Evolutionary conservation across 2,113 vertebrate species (phyloP).

Genomic region (Rousettus leschenaultii): DNA sequence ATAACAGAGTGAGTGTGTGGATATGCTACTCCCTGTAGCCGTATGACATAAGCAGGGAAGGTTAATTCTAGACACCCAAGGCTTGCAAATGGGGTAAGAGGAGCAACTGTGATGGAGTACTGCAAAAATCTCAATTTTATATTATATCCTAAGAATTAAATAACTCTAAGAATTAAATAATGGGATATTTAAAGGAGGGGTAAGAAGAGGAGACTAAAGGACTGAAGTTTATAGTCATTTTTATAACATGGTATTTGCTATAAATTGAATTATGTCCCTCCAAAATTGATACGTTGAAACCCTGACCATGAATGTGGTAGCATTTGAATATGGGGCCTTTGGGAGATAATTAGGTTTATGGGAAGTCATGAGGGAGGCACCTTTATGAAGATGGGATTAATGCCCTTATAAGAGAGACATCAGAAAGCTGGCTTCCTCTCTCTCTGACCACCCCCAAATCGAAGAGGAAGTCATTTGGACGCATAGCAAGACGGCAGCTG

Average conservation of each 20-base stretch:
- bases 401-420: neutral
- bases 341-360: neutral
- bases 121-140: neutral
- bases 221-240: neutral
- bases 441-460: neutral
- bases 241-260: neutral
- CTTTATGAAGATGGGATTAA: neutral
- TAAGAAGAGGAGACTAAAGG: neutral
- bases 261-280: neutral
- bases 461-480: neutral
- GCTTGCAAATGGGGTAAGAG: neutral
- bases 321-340: neutral
- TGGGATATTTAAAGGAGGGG: neutral
- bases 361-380: neutral
- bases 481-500: neutral
- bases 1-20: neutral
- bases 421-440: neutral
- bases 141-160: neutral
- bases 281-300: neutral
- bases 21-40: too few relatives aligned
- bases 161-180: neutral
- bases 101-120: neutral
- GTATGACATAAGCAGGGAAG: fast-evolving
- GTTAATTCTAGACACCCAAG: neutral
- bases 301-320: neutral